phyloP scores from a whole-genome alignment of 92 coral and sea anemone genomes.

The Chrysogorgia sp. region DNA sequence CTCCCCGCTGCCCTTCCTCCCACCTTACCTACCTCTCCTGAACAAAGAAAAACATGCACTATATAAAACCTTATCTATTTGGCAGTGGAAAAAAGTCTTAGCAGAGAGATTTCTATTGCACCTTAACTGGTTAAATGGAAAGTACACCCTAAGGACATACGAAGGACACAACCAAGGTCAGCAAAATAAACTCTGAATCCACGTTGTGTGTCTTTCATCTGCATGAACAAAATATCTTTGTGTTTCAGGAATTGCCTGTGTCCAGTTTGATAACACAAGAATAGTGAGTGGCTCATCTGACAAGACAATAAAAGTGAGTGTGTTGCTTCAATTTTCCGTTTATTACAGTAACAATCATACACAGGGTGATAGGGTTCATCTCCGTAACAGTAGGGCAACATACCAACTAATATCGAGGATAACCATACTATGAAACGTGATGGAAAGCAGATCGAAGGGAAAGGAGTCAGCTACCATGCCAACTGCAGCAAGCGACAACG shows the following conservation, averaged over 20 bases:
- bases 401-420: no score
- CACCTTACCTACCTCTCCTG: no score
- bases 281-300: conserved; percentile 98
- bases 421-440: no score
- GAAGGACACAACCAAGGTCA: conserved; percentile 96
- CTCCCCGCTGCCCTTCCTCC: no score
- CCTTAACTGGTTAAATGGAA: conserved; percentile 93
- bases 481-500: no score
- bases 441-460: no score
- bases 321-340: no score
- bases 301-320: conserved; percentile 80
- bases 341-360: neutral
- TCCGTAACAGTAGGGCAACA: no score
- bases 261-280: conserved; percentile 97
- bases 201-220: neutral
- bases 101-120: conserved; percentile 90
- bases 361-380: no score
- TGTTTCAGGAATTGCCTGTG: conserved; percentile 89
- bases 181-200: no score
- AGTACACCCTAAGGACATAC: conserved; percentile 82
- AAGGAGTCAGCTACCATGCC: no score
- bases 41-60: no score
- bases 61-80: neutral
- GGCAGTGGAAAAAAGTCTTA: conserved; percentile 98
- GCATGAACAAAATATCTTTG: neutral